These are phyloP conservation scores for Pitta sordida DNA, from an alignment of 2,113 vertebrate species.

Conservation along the genomic window DNA sequence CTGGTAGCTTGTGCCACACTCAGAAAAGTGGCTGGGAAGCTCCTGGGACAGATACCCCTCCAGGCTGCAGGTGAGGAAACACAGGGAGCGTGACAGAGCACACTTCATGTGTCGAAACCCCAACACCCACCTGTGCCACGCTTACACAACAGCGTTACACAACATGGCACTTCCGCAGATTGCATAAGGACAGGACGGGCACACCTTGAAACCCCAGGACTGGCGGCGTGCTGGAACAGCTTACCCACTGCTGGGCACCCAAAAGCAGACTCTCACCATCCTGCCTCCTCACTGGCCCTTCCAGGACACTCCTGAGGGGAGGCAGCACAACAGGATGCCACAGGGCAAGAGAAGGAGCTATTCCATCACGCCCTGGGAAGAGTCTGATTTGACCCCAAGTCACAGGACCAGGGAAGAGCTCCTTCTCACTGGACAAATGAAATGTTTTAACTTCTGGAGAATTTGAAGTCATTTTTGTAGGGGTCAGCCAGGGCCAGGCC, in stretches of 20 bases:
- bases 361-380: rapidly evolving
- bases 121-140: not conserved
- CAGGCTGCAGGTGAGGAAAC: not conserved
- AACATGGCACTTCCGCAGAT: not conserved
- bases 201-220: not conserved
- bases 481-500: not conserved
- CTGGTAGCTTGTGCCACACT: rapidly evolving
- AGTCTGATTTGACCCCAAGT: not conserved
- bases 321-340: rapidly evolving
- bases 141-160: slow-evolving; percentile 40
- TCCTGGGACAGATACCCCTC: not conserved
- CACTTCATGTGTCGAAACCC: not conserved
- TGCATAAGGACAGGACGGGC: not conserved
- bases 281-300: not conserved
- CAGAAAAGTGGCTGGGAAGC: not conserved
- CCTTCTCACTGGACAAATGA: not conserved
- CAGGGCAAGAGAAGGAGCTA: not conserved
- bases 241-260: not conserved
- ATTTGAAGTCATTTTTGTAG: not conserved
- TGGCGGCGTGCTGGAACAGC: rapidly evolving
- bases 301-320: not conserved
- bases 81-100: not conserved
- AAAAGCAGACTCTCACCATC: rapidly evolving
- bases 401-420: not conserved
- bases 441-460: not conserved